phyloP scores from a whole-genome alignment of 2,113 vertebrate genomes.

The Canis aureus region DNA sequence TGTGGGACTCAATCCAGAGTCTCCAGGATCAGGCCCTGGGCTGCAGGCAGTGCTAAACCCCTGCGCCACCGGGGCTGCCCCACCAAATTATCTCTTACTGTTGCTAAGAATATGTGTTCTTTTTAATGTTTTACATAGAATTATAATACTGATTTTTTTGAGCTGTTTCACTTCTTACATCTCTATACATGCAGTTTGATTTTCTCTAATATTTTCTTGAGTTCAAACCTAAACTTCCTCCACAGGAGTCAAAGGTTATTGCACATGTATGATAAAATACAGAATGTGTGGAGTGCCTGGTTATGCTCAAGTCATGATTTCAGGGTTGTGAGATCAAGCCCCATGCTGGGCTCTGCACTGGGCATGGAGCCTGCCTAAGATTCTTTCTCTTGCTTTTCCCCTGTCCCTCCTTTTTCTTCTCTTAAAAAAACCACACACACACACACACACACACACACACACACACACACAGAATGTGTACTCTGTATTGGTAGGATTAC shows the following conservation, averaged over 20 bases:
- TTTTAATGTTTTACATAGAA: background rate
- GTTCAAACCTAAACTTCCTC: background rate
- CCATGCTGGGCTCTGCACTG: background rate
- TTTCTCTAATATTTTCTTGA: constrained; percentile 14
- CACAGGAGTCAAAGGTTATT: background rate
- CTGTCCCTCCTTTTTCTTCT: background rate
- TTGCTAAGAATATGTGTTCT: background rate
- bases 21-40: too few species aligned
- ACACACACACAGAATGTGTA: too few species aligned
- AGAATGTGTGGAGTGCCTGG: background rate
- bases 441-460: too few species aligned
- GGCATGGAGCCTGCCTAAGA: background rate
- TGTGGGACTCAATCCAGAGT: too few species aligned
- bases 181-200: background rate
- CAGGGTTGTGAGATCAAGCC: background rate
- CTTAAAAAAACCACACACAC: background rate
- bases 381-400: background rate
- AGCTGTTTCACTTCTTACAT: background rate
- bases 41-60: too few species aligned
- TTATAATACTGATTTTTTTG: background rate
- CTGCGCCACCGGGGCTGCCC: too few species aligned
- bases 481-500: background rate
- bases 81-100: background rate
- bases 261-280: background rate
- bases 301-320: background rate